Base-by-base conservation (phyloP, 2,888 invertebrate species). In the Acleris sparsana region DNA sequence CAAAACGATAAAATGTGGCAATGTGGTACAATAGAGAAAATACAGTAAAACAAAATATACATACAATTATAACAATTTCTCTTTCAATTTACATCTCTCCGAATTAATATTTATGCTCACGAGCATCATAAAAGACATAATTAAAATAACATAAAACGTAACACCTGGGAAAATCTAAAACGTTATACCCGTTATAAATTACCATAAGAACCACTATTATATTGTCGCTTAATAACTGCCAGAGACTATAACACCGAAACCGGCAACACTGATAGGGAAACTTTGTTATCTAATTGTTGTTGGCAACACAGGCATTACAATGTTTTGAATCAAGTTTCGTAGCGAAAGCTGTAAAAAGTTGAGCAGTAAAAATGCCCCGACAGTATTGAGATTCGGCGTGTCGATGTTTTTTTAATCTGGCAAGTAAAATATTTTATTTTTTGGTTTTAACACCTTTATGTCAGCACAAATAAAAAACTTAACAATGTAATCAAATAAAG, bases 261-360 rank as follows among this genome's bases (percentile, higher is more conserved):
- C 43, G 25, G 60, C 49, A 55, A 51, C 29, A 44, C 55, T 51
- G 55, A 60, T 65, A 60, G 60, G 65, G 43, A 56, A 65, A 65
- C 60, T 65, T 65, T 65, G 60, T 56, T 65, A 65, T 65, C 55
- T 65, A 65, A 60, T 60, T 60, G 64, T 59, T 53, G 65, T 60
- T 51, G 55, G 55, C 55, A 65, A 60, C 55, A 64, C 59, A 53
- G 48, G 48, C 48, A 59, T 63, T 59, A 63, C 63, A 58, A 52
- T 58, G 63, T 63, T 62, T 33, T 18, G 33, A 58, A 46, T 58
- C 57, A 53, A 58, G 17, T 52, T 33, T 46, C 13, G 56, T 17
- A 29, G 53, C 46, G 58, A 52, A 33, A 63, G 52, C 20, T 48
- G 17, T 58, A 53, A 58, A 61, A 63, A 53, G 46, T 63, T 46